A percentile compares a stretch with the other conserved stretches of the same genome.
phyloP scores from a whole-genome alignment of 2,113 vertebrate genomes.

The Plecotus auritus region DNA sequence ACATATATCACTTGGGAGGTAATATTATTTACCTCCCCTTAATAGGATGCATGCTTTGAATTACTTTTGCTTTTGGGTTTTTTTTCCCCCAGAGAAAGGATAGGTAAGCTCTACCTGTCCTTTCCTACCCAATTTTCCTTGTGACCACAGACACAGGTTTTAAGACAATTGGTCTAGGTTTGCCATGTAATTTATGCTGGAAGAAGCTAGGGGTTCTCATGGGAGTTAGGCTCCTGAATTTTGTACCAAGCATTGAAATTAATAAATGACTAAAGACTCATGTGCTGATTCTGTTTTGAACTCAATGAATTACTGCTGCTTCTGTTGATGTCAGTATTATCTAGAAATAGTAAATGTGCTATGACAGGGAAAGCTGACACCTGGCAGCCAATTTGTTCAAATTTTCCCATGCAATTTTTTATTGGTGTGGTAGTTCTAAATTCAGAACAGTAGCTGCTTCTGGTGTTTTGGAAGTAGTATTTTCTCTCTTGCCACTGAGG shows the following conservation, averaged over 20 bases:
- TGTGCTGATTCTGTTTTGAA: background rate
- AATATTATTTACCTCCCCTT: background rate
- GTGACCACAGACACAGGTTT: background rate
- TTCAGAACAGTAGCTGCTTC: background rate
- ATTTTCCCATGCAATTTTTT: background rate
- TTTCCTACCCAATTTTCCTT: background rate
- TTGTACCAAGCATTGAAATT: background rate
- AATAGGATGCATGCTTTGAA: background rate
- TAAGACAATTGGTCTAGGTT: constrained; percentile 19
- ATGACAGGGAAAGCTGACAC: background rate
- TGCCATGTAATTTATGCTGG: background rate
- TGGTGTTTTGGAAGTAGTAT: background rate
- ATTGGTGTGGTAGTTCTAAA: background rate
- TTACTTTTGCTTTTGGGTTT: constrained; percentile 1
- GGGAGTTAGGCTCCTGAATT: constrained; percentile 1
- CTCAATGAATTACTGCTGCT: background rate
- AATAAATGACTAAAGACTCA: constrained; percentile 12
- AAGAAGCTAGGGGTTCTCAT: background rate
- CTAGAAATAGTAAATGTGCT: background rate
- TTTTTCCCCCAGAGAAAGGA: background rate
- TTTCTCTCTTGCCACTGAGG: background rate
- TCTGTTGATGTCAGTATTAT: background rate
- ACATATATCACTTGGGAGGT: background rate
- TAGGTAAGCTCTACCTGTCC: background rate
- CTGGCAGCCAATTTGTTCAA: background rate